Evolutionary conservation across 2,797 vertebrate genomes (phyloP).

Genomic region (Erpetoichthys calabaricus): DNA sequence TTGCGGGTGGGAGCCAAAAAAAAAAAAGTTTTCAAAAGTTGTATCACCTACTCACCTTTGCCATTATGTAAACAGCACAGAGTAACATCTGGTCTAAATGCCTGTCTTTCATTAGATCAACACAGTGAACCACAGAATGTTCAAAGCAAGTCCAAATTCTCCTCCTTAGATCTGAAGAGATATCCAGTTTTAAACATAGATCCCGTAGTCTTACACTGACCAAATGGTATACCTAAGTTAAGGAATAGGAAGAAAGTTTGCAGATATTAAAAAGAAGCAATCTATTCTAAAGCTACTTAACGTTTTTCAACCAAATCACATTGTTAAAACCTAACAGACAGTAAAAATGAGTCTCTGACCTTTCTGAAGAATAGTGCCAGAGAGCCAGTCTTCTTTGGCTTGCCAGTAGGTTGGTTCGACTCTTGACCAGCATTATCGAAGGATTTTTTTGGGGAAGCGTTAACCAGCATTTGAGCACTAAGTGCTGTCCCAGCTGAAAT

Average conservation of each 20-base stretch:
- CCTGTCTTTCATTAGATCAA: conserved; percentile 76
- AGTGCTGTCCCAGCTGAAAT: conserved; percentile 30
- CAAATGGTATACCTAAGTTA: conserved; percentile 78
- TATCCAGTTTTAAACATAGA: conserved; percentile 75
- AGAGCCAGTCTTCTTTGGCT: conserved; percentile 74
- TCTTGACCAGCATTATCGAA: conserved; percentile 21
- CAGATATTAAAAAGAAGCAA: not conserved
- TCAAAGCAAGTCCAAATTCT: conserved; percentile 97
- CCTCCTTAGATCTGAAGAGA: conserved; percentile 70
- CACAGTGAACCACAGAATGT: conserved; percentile 69
- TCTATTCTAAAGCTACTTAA: not conserved
- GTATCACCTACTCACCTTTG: conserved; percentile 48
- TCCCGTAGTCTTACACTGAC: conserved; percentile 85
- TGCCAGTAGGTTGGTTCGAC: conserved; percentile 28
- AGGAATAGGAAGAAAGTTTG: conserved; percentile 3
- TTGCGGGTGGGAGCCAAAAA: no score
- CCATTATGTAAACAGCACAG: conserved; percentile 86
- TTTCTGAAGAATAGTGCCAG: conserved; percentile 90
- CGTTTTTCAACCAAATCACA: not conserved
- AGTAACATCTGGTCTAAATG: conserved; percentile 92
- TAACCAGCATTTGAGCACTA: conserved; percentile 62
- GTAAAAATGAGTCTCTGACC: conserved; percentile 34
- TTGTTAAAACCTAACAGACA: no score
- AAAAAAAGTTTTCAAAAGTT: not conserved
- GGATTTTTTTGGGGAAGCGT: conserved; percentile 47